Evolutionary conservation across 2,888 invertebrate genomes (phyloP).

Genomic region (Brassicogethes aeneus): DNA sequence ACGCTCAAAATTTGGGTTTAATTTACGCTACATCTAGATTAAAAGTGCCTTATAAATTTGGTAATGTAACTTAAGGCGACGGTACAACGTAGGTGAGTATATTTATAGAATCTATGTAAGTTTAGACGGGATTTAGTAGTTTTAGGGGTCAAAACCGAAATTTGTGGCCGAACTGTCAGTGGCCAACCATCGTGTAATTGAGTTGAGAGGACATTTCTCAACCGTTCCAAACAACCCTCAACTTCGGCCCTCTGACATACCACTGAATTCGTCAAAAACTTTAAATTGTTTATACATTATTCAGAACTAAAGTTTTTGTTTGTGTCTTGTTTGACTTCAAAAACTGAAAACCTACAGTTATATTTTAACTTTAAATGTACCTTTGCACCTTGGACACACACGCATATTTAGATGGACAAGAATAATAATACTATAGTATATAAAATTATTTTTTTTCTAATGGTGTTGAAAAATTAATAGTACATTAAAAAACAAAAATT

Average conservation of each 20-base stretch:
- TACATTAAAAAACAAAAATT: no score
- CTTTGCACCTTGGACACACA: no score
- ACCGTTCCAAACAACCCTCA: constrained; percentile 22
- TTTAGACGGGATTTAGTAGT: constrained; percentile 3
- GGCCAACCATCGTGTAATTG: constrained; percentile 38
- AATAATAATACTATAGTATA: no score
- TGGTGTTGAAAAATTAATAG: no score
- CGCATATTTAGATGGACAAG: no score
- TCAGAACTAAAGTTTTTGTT: constrained; percentile 6
- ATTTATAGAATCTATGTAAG: neutral
- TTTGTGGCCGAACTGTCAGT: constrained; percentile 27
- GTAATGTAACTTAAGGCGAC: neutral
- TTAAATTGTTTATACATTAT: constrained; percentile 23
- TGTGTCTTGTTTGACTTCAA: neutral
- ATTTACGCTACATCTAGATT: no score
- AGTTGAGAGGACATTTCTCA: constrained; percentile 35
- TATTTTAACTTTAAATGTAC: no score
- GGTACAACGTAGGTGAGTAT: no score
- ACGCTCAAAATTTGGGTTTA: no score
- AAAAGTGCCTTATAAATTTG: neutral
- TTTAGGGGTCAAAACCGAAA: constrained; percentile 16
- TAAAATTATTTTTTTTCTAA: no score
- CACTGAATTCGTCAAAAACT: constrained; percentile 25
- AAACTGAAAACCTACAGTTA: neutral
- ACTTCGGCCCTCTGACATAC: constrained; percentile 17